These are phyloP conservation scores for Drosophila vallismaia DNA, from an alignment of 2,888 invertebrate species.

Conservation along the genomic window DNA sequence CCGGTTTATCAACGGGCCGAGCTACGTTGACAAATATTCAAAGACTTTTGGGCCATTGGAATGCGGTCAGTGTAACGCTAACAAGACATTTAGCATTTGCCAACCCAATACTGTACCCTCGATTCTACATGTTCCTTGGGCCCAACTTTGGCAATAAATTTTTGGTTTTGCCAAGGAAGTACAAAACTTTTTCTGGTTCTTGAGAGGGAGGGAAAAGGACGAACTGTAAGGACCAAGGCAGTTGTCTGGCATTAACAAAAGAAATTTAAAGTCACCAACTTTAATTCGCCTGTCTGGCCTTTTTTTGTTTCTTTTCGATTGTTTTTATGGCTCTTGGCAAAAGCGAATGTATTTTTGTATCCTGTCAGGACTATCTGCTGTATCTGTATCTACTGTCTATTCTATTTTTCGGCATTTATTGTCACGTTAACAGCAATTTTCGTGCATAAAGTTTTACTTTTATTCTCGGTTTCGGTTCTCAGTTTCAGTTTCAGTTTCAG, in stretches of 20 bases:
- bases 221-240: not conserved
- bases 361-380: not conserved
- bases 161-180: conserved; percentile 55
- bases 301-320: conserved; percentile 38
- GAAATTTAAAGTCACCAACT: conserved; percentile 71
- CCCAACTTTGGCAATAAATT: conserved; percentile 73
- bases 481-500: conserved; percentile 41
- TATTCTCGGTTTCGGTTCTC: conserved; percentile 16
- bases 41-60: conserved; percentile 57
- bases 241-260: conserved; percentile 60
- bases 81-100: conserved; percentile 60
- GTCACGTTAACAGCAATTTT: conserved; percentile 73
- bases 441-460: conserved; percentile 66
- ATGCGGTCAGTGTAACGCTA: conserved; percentile 74
- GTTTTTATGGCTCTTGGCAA: conserved; percentile 38
- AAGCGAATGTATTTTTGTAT: conserved; percentile 6
- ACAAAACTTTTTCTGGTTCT: conserved; percentile 23
- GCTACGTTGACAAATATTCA: conserved; percentile 72
- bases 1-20: conserved; percentile 63
- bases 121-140: conserved; percentile 19
- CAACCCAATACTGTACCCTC: conserved; percentile 19
- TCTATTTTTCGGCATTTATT: conserved; percentile 61
- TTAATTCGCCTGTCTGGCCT: conserved; percentile 50
- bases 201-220: not conserved
- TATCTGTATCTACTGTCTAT: conserved; percentile 30